phyloP scores from a whole-genome alignment of 1,140 invertebrate genomes.

The Copidosoma floridanum region DNA sequence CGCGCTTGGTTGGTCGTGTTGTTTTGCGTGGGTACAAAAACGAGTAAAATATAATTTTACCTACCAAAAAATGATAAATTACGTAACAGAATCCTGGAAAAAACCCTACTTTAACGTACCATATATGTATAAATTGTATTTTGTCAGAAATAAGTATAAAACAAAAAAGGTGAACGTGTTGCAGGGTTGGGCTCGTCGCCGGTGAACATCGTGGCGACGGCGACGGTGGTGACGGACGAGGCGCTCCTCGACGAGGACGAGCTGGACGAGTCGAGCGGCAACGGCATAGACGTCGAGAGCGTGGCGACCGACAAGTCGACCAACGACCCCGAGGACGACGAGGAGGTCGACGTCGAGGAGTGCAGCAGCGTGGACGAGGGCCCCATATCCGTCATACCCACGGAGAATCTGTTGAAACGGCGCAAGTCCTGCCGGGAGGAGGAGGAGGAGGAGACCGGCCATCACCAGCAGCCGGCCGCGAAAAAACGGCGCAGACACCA shows the following conservation, averaged over 20 bases:
- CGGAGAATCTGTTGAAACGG: constrained; percentile 7
- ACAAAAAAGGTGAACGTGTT: constrained; percentile 1
- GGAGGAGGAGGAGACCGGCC: constrained; percentile 26
- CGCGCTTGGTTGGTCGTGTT: too few relatives aligned
- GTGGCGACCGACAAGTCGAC: constrained; percentile 53
- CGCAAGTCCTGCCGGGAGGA: constrained; percentile 11
- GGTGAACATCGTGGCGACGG: constrained; percentile 50
- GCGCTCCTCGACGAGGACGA: constrained; percentile 43
- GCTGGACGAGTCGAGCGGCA: constrained; percentile 37
- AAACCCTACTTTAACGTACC: too few relatives aligned
- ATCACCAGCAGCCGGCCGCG: constrained; percentile 31
- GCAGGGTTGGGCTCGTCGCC: constrained; percentile 45
- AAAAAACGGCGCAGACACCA: constrained; percentile 40
- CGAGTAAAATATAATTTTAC: too few relatives aligned
- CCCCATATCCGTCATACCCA: constrained; percentile 30
- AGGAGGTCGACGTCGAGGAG: constrained; percentile 60
- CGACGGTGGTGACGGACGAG: constrained; percentile 48
- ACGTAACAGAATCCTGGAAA: too few relatives aligned
- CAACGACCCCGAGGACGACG: constrained; percentile 45
- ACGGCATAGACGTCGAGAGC: constrained; percentile 51
- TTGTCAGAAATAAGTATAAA: too few relatives aligned
- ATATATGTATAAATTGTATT: too few relatives aligned
- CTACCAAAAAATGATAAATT: too few relatives aligned
- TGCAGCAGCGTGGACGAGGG: constrained; percentile 56
- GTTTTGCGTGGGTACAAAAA: too few relatives aligned